A percentile compares a stretch with the other conserved stretches of the same genome.
These are phyloP conservation scores for Notamacropus eugenii DNA, from an alignment of 2,797 vertebrate species.

Conservation along the genomic window DNA sequence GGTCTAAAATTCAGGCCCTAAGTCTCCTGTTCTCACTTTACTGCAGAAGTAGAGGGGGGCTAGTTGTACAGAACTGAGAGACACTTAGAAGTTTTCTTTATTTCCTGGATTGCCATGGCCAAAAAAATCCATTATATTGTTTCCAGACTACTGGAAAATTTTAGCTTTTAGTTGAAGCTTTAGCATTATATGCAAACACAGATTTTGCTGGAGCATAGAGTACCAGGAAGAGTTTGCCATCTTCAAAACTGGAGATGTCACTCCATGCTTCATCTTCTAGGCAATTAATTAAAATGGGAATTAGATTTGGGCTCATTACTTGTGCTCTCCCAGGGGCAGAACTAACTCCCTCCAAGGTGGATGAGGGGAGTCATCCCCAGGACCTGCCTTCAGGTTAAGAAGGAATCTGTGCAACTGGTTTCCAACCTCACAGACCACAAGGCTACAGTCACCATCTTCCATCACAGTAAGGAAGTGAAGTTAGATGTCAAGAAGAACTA, in stretches of 20 bases:
- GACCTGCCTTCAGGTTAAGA: neutral
- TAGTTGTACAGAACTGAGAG: neutral
- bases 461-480: neutral
- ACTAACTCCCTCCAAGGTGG: neutral
- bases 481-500: neutral
- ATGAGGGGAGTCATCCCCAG: neutral
- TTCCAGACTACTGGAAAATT: neutral
- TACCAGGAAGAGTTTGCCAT: neutral
- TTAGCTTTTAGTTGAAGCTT: neutral
- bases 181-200: neutral
- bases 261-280: neutral
- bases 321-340: neutral
- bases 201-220: neutral
- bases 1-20: too few relatives aligned
- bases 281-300: neutral
- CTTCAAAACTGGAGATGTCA: neutral
- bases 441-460: neutral
- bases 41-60: neutral
- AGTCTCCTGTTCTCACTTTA: neutral
- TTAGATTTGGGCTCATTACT: neutral
- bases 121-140: neutral
- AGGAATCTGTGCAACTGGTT: neutral
- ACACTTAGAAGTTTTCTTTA: neutral
- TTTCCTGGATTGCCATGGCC: neutral
- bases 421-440: neutral